Conservation (phyloP, 1,140 invertebrate genomes). For the Harlomillsia oculata region DNA sequence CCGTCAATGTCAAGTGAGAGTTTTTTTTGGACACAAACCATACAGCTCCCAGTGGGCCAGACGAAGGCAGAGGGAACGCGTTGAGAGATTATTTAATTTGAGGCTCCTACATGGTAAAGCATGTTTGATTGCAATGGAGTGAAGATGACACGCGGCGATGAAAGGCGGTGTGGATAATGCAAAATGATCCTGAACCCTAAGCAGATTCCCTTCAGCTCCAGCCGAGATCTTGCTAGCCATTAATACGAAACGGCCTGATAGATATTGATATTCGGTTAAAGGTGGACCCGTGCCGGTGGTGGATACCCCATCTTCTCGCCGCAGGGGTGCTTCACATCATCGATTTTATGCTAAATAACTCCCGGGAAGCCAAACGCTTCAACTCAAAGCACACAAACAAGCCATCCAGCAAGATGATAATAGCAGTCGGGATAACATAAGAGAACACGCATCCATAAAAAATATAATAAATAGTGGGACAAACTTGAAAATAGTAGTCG, state of each 20-base stretch:
- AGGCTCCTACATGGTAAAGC: too few relatives aligned
- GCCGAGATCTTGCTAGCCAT: slow-evolving; percentile 14
- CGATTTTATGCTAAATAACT: slow-evolving; percentile 35
- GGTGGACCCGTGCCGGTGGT: slow-evolving; percentile 4
- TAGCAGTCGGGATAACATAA: neutral
- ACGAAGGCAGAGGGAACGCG: neutral
- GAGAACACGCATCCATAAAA: neutral
- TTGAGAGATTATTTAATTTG: too few relatives aligned
- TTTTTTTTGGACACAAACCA: too few relatives aligned
- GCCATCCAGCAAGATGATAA: too few relatives aligned
- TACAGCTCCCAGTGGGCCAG: too few relatives aligned
- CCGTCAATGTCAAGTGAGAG: too few relatives aligned
- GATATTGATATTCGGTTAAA: slow-evolving; percentile 24
- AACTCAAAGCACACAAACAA: too few relatives aligned
- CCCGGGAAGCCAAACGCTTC: neutral
- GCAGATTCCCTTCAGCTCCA: neutral
- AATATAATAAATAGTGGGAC: neutral
- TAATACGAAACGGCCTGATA: slow-evolving; percentile 16
- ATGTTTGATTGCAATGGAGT: neutral
- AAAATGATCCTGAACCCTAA: too few relatives aligned
- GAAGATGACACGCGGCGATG: slow-evolving; percentile 8
- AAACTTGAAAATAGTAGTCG: neutral
- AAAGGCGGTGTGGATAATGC: neutral
- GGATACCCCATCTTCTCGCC: slow-evolving; percentile 3
- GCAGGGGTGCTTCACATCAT: slow-evolving; percentile 18